Evolutionary conservation across 2,888 invertebrate genomes (phyloP).

Genomic region (Tipula lateralis): DNA sequence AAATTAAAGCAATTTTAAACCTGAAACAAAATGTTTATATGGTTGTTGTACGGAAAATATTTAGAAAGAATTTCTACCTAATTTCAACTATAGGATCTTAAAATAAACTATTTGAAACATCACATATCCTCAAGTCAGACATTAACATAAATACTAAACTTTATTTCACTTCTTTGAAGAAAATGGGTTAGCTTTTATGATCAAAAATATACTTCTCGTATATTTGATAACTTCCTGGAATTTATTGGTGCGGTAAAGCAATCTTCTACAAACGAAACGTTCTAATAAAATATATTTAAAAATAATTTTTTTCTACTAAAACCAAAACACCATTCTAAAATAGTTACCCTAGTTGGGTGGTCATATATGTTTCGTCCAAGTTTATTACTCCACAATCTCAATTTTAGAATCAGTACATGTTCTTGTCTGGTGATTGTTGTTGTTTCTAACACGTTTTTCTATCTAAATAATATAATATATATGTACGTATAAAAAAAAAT

Average conservation of each 20-base stretch:
- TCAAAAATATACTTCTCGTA: too few relatives aligned
- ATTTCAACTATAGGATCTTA: too few relatives aligned
- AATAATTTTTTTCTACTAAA: background rate
- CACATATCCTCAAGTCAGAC: too few relatives aligned
- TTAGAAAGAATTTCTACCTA: too few relatives aligned
- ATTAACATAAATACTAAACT: too few relatives aligned
- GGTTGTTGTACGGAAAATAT: too few relatives aligned
- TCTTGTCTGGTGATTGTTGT: background rate
- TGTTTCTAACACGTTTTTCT: background rate
- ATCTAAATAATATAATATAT: background rate
- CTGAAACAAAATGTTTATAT: too few relatives aligned
- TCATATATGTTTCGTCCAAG: background rate
- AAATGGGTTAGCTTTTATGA: too few relatives aligned
- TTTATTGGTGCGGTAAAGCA: background rate
- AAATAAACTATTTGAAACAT: too few relatives aligned
- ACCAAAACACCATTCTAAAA: slow-evolving; percentile 1
- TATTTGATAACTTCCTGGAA: background rate
- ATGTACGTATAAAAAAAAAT: background rate
- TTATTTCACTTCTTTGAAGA: too few relatives aligned
- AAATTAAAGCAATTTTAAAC: too few relatives aligned
- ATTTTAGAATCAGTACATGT: background rate
- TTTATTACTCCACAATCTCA: background rate
- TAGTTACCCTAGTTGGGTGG: background rate
- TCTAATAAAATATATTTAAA: background rate
- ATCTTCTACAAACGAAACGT: background rate